Conservation (phyloP, 2,797 vertebrate species). For the Xyrichtys novacula region DNA sequence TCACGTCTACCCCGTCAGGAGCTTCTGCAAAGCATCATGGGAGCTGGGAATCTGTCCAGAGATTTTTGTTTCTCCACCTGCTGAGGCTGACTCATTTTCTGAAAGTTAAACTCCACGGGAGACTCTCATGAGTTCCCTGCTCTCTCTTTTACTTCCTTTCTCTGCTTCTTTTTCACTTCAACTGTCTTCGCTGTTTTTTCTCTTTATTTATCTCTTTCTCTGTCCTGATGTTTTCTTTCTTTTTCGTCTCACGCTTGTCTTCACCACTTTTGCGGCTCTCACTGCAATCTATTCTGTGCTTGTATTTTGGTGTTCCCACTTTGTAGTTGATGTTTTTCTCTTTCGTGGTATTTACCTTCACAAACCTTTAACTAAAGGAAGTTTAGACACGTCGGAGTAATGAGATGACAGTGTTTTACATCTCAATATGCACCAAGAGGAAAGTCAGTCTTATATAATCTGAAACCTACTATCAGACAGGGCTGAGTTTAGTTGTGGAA, state of each 20-base stretch:
- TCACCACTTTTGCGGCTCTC: not conserved
- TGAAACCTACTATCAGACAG: not conserved
- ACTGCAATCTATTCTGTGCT: not conserved
- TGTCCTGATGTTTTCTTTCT: not conserved
- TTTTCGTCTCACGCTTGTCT: not conserved
- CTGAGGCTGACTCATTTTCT: slow-evolving; percentile 54
- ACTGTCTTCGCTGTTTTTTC: not conserved
- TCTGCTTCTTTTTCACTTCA: not conserved
- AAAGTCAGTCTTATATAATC: not conserved
- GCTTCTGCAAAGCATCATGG: slow-evolving; percentile 45
- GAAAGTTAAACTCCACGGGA: slow-evolving; percentile 44
- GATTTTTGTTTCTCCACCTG: slow-evolving; percentile 26
- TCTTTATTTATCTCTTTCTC: not conserved
- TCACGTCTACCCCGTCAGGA: slow-evolving; percentile 25
- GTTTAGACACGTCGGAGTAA: not conserved
- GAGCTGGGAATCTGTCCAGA: slow-evolving; percentile 42
- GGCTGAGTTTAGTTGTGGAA: slow-evolving; percentile 9
- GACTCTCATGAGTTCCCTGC: slow-evolving; percentile 12
- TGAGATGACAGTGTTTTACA: not conserved
- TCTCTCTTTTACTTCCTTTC: slow-evolving; percentile 16
- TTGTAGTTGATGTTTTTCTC: not conserved
- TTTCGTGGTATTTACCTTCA: not conserved
- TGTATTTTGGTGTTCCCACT: not conserved
- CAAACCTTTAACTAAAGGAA: not conserved
- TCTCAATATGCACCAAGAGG: too few relatives aligned